These are phyloP conservation scores for Stigmatopora argus DNA, from an alignment of 2,113 vertebrate genomes.

Conservation along the genomic window DNA sequence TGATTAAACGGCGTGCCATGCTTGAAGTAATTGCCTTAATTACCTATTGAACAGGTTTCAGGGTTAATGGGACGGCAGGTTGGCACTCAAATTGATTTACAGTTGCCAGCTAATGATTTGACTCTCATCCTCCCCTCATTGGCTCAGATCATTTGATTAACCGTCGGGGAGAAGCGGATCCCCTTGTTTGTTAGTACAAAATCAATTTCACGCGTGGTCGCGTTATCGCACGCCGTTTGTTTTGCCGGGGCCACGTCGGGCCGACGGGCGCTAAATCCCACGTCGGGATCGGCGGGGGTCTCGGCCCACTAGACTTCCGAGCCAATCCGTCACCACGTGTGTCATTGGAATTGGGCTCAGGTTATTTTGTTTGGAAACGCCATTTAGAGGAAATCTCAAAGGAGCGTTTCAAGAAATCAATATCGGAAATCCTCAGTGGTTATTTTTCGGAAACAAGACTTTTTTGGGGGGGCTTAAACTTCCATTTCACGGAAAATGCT, in stretches of 20 bases:
- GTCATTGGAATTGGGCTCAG: constrained; percentile 48
- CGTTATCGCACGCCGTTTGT: constrained; percentile 72
- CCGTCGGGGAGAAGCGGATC: constrained; percentile 83
- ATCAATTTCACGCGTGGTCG: constrained; percentile 97
- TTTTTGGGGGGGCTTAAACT: constrained; percentile 26
- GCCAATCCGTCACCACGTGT: constrained; percentile 41
- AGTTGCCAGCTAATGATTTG: constrained; percentile 86
- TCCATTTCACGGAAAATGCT: constrained; percentile 34
- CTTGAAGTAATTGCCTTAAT: constrained; percentile 90
- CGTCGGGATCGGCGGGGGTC: constrained; percentile 48
- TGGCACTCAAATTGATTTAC: constrained; percentile 87
- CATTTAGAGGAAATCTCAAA: constrained; percentile 31
- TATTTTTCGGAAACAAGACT: constrained; percentile 24
- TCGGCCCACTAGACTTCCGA: constrained; percentile 30
- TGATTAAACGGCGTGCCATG: constrained; percentile 79
- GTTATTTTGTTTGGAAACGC: constrained; percentile 50
- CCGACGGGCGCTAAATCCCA: constrained; percentile 48
- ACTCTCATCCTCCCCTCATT: constrained; percentile 84
- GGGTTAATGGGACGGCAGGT: constrained; percentile 85
- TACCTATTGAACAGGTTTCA: constrained; percentile 87
- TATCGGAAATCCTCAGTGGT: constrained; percentile 18
- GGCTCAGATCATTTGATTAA: constrained; percentile 95
- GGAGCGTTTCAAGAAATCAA: constrained; percentile 24
- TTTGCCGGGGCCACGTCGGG: constrained; percentile 68
- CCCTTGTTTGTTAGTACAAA: constrained; percentile 93